A percentile compares a stretch with the other conserved stretches of the same genome.
phyloP scores from a whole-genome alignment of 2,113 vertebrate species.

The Microtus pennsylvanicus region DNA sequence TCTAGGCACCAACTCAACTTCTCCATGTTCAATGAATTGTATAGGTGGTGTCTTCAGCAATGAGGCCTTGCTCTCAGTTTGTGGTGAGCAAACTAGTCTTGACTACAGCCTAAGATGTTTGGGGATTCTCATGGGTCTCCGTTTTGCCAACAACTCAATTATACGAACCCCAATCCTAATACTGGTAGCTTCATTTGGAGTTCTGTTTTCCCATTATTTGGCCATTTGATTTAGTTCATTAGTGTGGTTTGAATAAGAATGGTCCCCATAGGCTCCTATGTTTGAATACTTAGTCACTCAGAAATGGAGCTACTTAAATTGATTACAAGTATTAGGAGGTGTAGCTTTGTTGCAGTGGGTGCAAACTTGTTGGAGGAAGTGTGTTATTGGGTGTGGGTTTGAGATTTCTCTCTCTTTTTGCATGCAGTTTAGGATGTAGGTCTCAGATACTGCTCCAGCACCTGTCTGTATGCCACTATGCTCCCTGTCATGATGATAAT shows the following conservation, averaged over 20 bases:
- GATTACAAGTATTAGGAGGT: background rate
- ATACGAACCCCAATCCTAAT: background rate
- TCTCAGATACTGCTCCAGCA: background rate
- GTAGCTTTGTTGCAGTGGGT: background rate
- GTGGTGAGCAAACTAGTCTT: too few species aligned
- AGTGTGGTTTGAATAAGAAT: background rate
- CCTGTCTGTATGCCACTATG: background rate
- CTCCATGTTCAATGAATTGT: background rate
- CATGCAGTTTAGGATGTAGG: background rate
- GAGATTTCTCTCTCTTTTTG: background rate
- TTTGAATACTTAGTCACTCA: background rate
- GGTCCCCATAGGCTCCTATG: background rate
- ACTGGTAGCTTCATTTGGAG: background rate
- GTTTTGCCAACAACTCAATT: background rate
- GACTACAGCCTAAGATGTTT: background rate
- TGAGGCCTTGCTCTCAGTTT: background rate
- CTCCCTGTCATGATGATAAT: background rate
- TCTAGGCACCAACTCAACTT: background rate
- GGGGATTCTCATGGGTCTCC: background rate
- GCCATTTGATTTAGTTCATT: too few species aligned
- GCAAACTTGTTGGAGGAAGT: background rate
- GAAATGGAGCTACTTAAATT: background rate
- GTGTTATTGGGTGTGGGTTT: background rate
- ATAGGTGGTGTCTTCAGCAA: background rate
- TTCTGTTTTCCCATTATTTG: background rate